Base-by-base conservation (phyloP, 2,797 vertebrate species). In the Melanotaenia pygmaea region DNA sequence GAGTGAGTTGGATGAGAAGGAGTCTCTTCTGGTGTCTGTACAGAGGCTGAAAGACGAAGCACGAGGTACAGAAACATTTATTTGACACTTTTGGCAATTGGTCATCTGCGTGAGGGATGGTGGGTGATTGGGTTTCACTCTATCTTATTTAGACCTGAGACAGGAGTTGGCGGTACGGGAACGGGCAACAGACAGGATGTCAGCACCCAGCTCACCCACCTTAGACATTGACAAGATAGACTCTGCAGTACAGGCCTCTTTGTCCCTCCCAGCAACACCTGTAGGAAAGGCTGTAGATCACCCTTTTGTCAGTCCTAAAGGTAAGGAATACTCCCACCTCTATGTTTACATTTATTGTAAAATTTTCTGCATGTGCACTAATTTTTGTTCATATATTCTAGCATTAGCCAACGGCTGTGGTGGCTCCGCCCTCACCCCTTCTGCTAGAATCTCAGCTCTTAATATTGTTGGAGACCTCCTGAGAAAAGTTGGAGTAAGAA, bases 31-130 rank as follows among this genome's bases (percentile, higher is more conserved):
- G 45, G 97, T 97, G 4, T 99, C 98, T 14, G 98, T 99, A 30
- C 98, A 99, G 92, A 95, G 98, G 71, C 92, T 99, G 88, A 99
- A 99, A 91, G 98, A 99, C 66, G 98, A 99, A 92, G 98, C 98
- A 2, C 95, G 98, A 96, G 98, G 97, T 99, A 70, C 64, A 51
- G 43, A 67, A 61, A 7, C 0, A 45, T 18, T n/a, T 37, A 4
- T 12, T 74, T 18, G 54, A 30, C 9, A 10, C 30, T 28, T 35
- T 59, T 24, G 12, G 7, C 4, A 14, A 1, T 32, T 20, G 5
- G 28, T 66, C 40, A 20, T n/a, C 28, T 18, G 22, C 32, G 16
- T 57, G 3, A 26, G 37, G 12, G 0, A 22, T n/a, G 14, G 30
- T 1, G 0, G 45, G 22, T n/a, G 28, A 30, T 56, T 85, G 28